Percentiles rank a stretch among this genome's conserved stretches.
These are phyloP conservation scores for Xerus rutilus DNA, from an alignment of 2,797 vertebrate genomes.

Conservation along the genomic window DNA sequence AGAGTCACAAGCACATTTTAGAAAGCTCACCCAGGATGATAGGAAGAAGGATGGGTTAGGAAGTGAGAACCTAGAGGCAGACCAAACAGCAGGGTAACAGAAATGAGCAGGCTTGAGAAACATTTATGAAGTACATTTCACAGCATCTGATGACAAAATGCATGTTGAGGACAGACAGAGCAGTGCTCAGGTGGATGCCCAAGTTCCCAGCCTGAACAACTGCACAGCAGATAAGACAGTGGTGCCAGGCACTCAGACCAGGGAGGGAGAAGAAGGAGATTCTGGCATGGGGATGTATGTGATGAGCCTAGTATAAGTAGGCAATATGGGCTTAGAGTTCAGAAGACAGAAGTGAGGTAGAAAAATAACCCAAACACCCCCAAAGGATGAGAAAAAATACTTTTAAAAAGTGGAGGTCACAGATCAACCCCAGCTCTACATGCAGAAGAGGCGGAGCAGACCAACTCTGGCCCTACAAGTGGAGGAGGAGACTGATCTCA, in stretches of 20 bases:
- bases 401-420: not conserved
- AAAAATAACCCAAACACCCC: not conserved
- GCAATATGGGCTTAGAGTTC: not conserved
- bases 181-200: not conserved
- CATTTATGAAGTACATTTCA: not conserved
- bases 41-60: not conserved
- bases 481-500: no score
- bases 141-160: not conserved
- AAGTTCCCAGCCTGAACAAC: not conserved
- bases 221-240: not conserved
- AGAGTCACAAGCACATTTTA: not conserved
- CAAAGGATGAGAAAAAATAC: not conserved
- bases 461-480: no score
- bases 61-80: constrained; percentile 24
- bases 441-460: no score
- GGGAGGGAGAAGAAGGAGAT: not conserved
- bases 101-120: not conserved
- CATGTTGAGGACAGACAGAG: not conserved
- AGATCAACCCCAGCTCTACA: no score
- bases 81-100: not conserved
- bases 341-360: not conserved
- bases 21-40: not conserved
- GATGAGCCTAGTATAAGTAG: not conserved
- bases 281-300: not conserved
- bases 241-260: not conserved